These are phyloP conservation scores for Panthera leo DNA, from an alignment of 2,113 vertebrate genomes.

Conservation along the genomic window DNA sequence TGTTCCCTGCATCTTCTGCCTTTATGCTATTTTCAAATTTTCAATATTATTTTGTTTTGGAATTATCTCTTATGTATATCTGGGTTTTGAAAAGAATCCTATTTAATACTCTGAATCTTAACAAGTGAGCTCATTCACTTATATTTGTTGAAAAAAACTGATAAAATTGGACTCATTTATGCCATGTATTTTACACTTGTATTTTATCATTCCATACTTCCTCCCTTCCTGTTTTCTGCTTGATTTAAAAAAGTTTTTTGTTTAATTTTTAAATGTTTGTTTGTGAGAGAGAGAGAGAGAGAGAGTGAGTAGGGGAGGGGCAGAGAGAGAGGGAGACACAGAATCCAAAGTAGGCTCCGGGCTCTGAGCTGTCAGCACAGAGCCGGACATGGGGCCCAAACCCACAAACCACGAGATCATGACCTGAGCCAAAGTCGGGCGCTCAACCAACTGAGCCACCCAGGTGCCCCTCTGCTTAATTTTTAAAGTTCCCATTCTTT, in stretches of 20 bases:
- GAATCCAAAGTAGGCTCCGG: too few relatives aligned
- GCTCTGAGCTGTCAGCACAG: too few relatives aligned
- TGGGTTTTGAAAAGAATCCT: neutral
- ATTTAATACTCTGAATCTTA: slow-evolving; percentile 35
- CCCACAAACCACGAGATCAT: too few relatives aligned
- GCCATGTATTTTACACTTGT: neutral
- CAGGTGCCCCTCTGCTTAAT: neutral
- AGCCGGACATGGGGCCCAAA: too few relatives aligned
- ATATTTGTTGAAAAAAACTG: neutral
- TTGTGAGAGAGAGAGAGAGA: too few relatives aligned
- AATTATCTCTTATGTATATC: neutral
- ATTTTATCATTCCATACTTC: neutral
- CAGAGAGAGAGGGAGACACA: too few relatives aligned
- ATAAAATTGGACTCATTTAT: neutral
- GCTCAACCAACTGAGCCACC: too few relatives aligned
- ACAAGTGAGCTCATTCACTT: neutral
- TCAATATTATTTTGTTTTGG: neutral
- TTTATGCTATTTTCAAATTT: slow-evolving; percentile 21
- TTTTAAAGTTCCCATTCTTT: neutral
- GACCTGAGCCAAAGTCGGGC: too few relatives aligned
- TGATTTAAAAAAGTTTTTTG: neutral
- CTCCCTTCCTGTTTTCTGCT: neutral
- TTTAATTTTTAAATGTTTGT: too few relatives aligned
- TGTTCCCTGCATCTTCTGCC: neutral
- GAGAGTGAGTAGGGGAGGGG: too few relatives aligned